These are phyloP conservation scores for Luidia sarsii DNA, from an alignment of 53 echinoderm and acorn worm genomes.

Conservation along the genomic window DNA sequence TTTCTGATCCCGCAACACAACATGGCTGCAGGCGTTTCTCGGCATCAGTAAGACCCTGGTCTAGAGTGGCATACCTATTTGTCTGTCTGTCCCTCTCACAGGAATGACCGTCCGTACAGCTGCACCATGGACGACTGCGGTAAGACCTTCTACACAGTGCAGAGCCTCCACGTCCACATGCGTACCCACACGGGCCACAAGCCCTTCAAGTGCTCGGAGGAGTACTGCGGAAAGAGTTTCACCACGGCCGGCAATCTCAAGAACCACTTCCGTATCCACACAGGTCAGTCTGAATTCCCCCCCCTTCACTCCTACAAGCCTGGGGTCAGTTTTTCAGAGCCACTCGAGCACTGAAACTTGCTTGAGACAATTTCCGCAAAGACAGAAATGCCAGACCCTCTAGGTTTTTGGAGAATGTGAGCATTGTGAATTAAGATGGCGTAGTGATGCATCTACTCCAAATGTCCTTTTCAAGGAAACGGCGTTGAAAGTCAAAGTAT, in stretches of 20 bases:
- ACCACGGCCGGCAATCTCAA: constrained; percentile 91
- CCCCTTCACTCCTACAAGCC: no score
- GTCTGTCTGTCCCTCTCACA: constrained; percentile 6
- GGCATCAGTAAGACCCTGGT: no score
- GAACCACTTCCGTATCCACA: constrained; percentile 86
- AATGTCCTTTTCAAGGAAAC: no score
- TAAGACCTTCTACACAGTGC: constrained; percentile 92
- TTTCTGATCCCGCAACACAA: no score
- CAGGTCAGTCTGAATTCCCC: constrained; percentile 67
- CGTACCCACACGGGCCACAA: constrained; percentile 87
- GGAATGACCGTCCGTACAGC: constrained; percentile 84
- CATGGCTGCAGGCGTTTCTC: no score
- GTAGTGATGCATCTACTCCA: no score
- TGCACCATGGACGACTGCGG: constrained; percentile 70
- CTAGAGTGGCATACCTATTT: no score
- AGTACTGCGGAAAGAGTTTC: constrained; percentile 89
- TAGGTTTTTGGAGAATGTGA: background rate
- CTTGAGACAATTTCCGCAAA: no score
- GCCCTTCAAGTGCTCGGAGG: constrained; percentile 81
- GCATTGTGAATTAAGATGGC: background rate
- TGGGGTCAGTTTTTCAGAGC: no score
- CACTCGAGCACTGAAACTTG: no score
- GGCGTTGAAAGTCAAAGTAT: no score
- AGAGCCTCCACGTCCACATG: constrained; percentile 86
- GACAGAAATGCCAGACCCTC: background rate